Evolutionary conservation across 1,140 invertebrate genomes (phyloP).

Genomic region (Octopus bimaculoides): DNA sequence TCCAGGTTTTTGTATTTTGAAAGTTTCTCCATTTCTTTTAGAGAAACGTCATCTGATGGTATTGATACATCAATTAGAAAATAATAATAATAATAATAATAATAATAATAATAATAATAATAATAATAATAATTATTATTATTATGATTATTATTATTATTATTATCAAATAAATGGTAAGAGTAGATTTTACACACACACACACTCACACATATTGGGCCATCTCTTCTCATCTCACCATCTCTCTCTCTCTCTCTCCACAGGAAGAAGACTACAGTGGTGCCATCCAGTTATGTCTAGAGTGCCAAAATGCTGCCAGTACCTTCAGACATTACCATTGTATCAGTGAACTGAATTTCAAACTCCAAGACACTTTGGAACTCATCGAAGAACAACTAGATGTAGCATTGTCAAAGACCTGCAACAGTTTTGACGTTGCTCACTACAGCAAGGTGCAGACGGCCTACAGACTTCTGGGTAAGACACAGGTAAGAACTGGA

Average conservation of each 20-base stretch:
- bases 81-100: too few species aligned
- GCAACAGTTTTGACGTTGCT: slow-evolving; percentile 46
- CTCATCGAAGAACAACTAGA: slow-evolving; percentile 91
- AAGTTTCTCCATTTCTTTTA: too few species aligned
- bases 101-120: too few species aligned
- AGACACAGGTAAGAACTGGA: slow-evolving; percentile 47
- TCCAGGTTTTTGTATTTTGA: too few species aligned
- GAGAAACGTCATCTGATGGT: too few species aligned
- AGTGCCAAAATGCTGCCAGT: slow-evolving; percentile 79
- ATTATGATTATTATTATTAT: too few species aligned
- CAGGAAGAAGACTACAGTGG: slow-evolving; percentile 81
- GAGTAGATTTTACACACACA: too few species aligned
- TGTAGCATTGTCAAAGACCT: slow-evolving; percentile 76
- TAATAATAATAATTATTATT: too few species aligned
- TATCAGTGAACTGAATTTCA: slow-evolving; percentile 66
- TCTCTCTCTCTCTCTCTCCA: background rate
- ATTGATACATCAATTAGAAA: too few species aligned
- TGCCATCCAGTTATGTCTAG: slow-evolving; percentile 82
- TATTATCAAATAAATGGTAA: too few species aligned
- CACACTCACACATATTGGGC: too few species aligned
- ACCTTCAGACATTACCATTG: slow-evolving; percentile 53
- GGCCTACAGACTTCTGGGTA: slow-evolving; percentile 69
- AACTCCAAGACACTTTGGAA: slow-evolving; percentile 87
- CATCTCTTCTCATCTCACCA: background rate
- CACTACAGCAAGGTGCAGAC: slow-evolving; percentile 68